Evolutionary conservation across 2,113 vertebrate species (phyloP).

Genomic region (Pampusana beccarii): DNA sequence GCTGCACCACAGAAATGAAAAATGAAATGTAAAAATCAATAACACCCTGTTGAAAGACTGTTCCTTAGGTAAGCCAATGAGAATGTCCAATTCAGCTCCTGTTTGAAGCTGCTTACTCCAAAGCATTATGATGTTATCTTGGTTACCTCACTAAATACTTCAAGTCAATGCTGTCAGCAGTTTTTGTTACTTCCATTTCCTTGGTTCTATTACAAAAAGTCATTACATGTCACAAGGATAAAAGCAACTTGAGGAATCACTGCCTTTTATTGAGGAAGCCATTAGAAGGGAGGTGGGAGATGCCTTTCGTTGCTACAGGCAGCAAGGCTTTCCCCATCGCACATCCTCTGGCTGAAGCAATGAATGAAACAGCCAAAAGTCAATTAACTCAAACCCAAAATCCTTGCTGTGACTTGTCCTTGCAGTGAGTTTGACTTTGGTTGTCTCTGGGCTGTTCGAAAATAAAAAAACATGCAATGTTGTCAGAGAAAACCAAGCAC

Average conservation of each 20-base stretch:
- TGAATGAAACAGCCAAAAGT: neutral
- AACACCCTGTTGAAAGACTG: neutral
- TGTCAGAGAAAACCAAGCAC: neutral
- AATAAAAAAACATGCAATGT: accelerated
- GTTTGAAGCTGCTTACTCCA: neutral
- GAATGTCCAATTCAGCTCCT: neutral
- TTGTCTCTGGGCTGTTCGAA: neutral
- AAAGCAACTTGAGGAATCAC: neutral
- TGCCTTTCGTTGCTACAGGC: neutral
- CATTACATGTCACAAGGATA: neutral
- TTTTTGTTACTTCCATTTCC: neutral
- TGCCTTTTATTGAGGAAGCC: neutral
- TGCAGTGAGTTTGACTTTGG: neutral
- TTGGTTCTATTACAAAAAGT: neutral
- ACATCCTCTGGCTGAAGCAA: neutral
- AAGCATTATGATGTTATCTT: neutral
- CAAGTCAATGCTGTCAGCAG: neutral
- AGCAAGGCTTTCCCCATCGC: neutral
- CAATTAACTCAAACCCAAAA: neutral
- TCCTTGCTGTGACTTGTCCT: neutral
- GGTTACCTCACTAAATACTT: neutral
- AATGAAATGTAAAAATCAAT: neutral
- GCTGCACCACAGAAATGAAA: neutral
- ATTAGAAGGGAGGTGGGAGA: neutral
- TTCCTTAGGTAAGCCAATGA: neutral